phyloP scores from a whole-genome alignment of 2,797 vertebrate genomes.

The Tinamus major region DNA sequence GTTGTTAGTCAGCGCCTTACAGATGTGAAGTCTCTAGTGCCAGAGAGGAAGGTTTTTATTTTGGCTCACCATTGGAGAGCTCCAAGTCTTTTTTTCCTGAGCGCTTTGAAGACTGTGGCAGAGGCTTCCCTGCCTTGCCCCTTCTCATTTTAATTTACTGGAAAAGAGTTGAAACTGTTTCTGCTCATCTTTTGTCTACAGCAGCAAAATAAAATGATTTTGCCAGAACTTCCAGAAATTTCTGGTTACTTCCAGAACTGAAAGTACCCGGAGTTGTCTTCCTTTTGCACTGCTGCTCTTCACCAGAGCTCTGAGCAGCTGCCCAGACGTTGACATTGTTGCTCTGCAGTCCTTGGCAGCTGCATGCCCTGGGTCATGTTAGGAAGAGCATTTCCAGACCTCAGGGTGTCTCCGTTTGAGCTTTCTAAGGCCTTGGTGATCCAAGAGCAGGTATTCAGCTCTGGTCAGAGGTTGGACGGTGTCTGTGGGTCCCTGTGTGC shows the following conservation, averaged over 20 bases:
- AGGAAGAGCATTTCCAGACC: background rate
- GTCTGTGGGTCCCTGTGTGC: background rate
- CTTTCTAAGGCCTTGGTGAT: background rate
- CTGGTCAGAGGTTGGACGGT: background rate
- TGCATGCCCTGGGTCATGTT: background rate
- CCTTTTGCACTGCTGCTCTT: background rate
- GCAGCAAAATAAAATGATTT: background rate
- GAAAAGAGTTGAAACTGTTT: background rate
- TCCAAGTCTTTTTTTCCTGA: background rate
- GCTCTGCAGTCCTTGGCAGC: background rate
- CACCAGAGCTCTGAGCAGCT: background rate
- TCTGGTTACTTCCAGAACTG: background rate
- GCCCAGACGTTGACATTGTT: background rate
- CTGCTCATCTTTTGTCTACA: background rate
- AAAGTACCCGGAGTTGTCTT: background rate
- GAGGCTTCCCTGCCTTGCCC: background rate
- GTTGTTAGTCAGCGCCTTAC: background rate
- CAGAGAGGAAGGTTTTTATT: slow-evolving; percentile 17
- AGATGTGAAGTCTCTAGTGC: slow-evolving; percentile 38
- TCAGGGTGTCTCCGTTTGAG: background rate
- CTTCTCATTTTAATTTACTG: background rate
- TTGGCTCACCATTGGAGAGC: background rate
- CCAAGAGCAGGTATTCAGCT: background rate
- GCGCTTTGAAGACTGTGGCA: background rate
- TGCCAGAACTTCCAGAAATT: too few relatives aligned